A percentile compares a stretch with the other conserved stretches of the same genome.
Conservation (phyloP, 2,113 vertebrate species). For the Vimba vimba region DNA sequence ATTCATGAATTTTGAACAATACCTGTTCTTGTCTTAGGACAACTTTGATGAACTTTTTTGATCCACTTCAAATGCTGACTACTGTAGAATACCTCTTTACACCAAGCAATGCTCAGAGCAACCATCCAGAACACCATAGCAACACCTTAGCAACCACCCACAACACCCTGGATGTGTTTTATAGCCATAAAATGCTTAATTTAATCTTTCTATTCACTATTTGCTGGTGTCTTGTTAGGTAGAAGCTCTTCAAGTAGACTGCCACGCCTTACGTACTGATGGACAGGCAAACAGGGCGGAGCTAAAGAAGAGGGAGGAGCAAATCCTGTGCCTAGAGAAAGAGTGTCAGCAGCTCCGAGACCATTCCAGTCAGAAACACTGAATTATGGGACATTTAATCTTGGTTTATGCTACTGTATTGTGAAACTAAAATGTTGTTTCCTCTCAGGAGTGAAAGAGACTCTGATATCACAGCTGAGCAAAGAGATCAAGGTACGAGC, state of each 20-base stretch:
- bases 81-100: too few relatives aligned
- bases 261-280: conserved; percentile 62
- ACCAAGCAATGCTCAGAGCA: too few relatives aligned
- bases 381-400: conserved; percentile 33
- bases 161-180: neutral
- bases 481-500: conserved; percentile 74
- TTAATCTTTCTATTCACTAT: neutral
- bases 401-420: neutral
- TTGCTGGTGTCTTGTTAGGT: conserved; percentile 64
- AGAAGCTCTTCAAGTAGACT: conserved; percentile 70
- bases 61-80: too few relatives aligned
- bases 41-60: too few relatives aligned
- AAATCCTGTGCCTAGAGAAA: conserved; percentile 63
- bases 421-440: conserved; percentile 50
- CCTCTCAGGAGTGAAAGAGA: conserved; percentile 73
- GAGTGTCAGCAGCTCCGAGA: conserved; percentile 65
- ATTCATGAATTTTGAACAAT: too few relatives aligned
- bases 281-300: conserved; percentile 62
- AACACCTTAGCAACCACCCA: neutral
- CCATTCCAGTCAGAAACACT: conserved; percentile 68
- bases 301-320: conserved; percentile 66
- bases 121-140: neutral
- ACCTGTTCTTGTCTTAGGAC: too few relatives aligned
- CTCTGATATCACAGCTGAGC: conserved; percentile 69
- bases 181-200: neutral